Percentiles rank a stretch among this genome's conserved stretches.
Evolutionary conservation across 2,888 invertebrate species (phyloP).

Genomic region (Heteromyza rotundicornis): DNA sequence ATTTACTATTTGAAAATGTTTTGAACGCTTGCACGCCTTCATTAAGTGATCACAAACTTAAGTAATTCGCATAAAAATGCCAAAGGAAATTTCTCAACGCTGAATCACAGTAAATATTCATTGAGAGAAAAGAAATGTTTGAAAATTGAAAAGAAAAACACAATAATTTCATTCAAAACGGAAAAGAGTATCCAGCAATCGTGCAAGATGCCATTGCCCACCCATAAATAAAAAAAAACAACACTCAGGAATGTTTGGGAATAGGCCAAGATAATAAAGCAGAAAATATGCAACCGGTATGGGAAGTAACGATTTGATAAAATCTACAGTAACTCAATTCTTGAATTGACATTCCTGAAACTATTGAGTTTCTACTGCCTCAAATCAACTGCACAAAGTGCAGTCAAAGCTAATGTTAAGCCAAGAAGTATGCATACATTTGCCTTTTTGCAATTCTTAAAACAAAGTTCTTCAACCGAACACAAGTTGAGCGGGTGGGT

Average conservation of each 20-base stretch:
- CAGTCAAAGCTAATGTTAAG: too few relatives aligned
- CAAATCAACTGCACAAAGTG: too few relatives aligned
- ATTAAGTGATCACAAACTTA: neutral
- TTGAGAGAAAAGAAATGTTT: neutral
- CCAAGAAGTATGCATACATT: too few relatives aligned
- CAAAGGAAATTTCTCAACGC: neutral
- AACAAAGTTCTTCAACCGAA: too few relatives aligned
- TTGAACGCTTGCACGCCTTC: too few relatives aligned
- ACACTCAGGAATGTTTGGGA: neutral
- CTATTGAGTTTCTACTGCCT: neutral
- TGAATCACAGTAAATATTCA: conserved; percentile 1
- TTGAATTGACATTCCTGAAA: neutral
- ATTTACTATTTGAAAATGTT: neutral
- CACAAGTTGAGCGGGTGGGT: too few relatives aligned
- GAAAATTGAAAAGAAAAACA: neutral
- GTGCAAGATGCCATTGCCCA: too few relatives aligned
- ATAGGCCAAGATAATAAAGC: neutral
- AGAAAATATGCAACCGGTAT: neutral
- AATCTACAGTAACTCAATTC: neutral
- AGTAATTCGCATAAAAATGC: neutral
- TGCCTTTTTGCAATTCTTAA: too few relatives aligned
- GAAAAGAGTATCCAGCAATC: too few relatives aligned
- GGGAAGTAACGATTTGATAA: neutral
- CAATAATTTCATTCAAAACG: too few relatives aligned
- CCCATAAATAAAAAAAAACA: too few relatives aligned